Conservation (phyloP, 2,888 invertebrate species). For the Nomada fucata region DNA sequence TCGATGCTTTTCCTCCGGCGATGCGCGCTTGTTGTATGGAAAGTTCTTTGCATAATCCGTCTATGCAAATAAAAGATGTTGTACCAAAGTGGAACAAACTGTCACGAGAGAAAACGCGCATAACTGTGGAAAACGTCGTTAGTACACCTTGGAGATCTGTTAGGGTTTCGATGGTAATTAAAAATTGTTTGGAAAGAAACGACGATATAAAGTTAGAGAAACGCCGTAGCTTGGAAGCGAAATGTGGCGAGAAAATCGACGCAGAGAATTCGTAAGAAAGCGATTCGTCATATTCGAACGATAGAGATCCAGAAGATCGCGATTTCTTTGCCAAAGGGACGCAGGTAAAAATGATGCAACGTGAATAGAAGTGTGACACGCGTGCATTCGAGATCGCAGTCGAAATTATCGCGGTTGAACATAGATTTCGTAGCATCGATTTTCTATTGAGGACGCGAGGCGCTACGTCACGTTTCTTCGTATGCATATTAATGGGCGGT, state of each 20-base stretch:
- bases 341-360: conserved; percentile 31
- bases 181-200: neutral
- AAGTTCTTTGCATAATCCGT: conserved; percentile 48
- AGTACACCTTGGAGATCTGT: conserved; percentile 12
- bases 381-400: conserved; percentile 40
- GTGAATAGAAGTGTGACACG: conserved; percentile 23
- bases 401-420: conserved; percentile 54
- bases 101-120: conserved; percentile 45
- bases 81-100: conserved; percentile 34
- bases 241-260: neutral
- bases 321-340: conserved; percentile 32
- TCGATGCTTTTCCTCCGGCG: neutral
- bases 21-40: conserved; percentile 24
- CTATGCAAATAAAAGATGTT: conserved; percentile 44
- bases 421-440: conserved; percentile 57
- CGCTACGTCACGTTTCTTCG: conserved; percentile 46
- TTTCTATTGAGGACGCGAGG: conserved; percentile 54
- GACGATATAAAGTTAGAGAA: neutral
- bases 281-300: neutral
- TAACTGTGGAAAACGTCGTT: conserved; percentile 36
- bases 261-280: neutral
- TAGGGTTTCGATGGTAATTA: conserved; percentile 5
- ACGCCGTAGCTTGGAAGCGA: neutral
- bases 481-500: conserved; percentile 33
- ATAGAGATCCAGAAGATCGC: conserved; percentile 1